Evolutionary conservation across 2,888 invertebrate species (phyloP).

Genomic region (Luffia ferchaultella): DNA sequence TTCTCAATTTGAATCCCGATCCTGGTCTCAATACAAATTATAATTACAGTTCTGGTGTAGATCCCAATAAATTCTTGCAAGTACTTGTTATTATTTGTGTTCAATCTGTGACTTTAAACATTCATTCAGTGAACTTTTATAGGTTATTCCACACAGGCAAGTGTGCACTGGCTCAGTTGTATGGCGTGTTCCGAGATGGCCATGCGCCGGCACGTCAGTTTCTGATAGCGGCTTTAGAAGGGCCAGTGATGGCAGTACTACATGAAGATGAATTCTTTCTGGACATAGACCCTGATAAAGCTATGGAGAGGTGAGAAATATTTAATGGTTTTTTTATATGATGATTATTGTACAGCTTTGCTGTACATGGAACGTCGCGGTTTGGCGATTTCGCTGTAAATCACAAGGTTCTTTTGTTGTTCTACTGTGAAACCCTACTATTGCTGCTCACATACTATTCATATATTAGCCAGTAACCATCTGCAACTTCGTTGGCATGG

Average conservation of each 20-base stretch:
- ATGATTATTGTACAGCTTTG: neutral
- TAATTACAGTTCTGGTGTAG: no score
- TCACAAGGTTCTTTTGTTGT: no score
- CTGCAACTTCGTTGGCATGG: no score
- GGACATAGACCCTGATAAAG: slow-evolving; percentile 91
- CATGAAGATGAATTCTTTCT: slow-evolving; percentile 92
- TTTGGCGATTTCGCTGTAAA: neutral
- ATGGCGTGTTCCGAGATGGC: slow-evolving; percentile 88
- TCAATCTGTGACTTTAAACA: neutral
- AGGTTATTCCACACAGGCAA: slow-evolving; percentile 84
- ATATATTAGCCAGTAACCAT: no score
- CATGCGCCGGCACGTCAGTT: slow-evolving; percentile 92
- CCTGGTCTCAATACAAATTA: no score
- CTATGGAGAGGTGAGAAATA: slow-evolving; percentile 67
- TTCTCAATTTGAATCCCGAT: no score
- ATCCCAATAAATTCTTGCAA: no score
- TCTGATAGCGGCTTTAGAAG: slow-evolving; percentile 89
- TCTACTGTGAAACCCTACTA: no score
- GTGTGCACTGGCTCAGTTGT: slow-evolving; percentile 87
- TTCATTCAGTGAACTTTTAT: slow-evolving; percentile 14
- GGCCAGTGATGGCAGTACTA: slow-evolving; percentile 89
- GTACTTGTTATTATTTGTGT: no score
- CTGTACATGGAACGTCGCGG: neutral
- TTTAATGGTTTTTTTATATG: neutral
- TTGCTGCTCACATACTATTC: no score